These are phyloP conservation scores for Myotis pilosus DNA, from an alignment of 2,797 vertebrate genomes.

Conservation along the genomic window DNA sequence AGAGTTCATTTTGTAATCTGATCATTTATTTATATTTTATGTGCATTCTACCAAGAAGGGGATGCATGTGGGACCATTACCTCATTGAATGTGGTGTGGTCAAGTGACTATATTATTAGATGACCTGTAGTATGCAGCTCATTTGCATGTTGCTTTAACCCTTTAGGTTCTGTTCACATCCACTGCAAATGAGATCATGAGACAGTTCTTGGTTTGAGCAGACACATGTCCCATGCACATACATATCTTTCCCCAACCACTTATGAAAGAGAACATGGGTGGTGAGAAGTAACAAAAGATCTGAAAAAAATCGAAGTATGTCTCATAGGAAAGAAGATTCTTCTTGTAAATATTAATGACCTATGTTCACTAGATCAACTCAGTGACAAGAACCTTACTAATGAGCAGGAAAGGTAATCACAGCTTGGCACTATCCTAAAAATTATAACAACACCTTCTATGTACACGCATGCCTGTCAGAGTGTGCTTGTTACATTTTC, in stretches of 20 bases:
- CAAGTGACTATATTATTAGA: slow-evolving; percentile 23
- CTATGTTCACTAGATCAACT: background rate
- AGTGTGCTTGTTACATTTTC: background rate
- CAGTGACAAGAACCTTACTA: background rate
- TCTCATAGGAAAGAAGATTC: background rate
- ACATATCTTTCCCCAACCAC: background rate
- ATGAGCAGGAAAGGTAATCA: background rate
- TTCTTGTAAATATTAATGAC: background rate
- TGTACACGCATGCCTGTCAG: background rate
- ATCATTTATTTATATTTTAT: slow-evolving; percentile 70
- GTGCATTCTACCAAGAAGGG: slow-evolving; percentile 36
- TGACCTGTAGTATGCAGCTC: background rate
- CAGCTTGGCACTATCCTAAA: background rate
- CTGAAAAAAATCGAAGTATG: background rate
- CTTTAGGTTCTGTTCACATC: background rate
- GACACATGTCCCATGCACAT: background rate
- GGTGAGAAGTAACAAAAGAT: background rate
- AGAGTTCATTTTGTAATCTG: slow-evolving; percentile 76
- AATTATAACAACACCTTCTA: background rate
- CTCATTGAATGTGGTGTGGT: slow-evolving; percentile 2
- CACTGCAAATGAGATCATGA: background rate
- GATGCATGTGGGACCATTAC: slow-evolving; percentile 31
- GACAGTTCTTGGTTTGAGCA: background rate
- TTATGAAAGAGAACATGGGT: background rate
- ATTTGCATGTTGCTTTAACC: slow-evolving; percentile 23